phyloP scores from a whole-genome alignment of 2,797 vertebrate genomes.

The Decapterus maruadsi region DNA sequence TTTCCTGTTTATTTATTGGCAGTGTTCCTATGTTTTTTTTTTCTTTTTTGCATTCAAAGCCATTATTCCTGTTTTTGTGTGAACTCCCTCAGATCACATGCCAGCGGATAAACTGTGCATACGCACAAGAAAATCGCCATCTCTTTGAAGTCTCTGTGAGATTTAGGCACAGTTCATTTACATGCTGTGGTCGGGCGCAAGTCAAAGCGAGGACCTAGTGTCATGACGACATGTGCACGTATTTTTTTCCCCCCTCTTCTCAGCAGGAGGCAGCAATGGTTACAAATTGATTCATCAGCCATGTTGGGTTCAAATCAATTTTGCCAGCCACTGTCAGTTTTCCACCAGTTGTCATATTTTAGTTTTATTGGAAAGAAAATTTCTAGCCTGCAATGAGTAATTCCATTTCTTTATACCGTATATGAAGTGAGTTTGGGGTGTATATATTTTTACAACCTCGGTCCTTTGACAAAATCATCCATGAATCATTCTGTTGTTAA shows the following conservation, averaged over 20 bases:
- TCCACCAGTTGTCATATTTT: not conserved
- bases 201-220: conserved; percentile 35
- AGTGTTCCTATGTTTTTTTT: conserved; percentile 16
- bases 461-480: not conserved
- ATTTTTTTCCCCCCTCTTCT: conserved; percentile 6
- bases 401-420: not conserved
- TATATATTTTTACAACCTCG: not conserved
- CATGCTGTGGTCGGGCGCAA: conserved; percentile 59
- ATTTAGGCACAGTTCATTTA: conserved; percentile 63
- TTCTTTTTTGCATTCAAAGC: conserved; percentile 35
- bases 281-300: conserved; percentile 51
- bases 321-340: conserved; percentile 18
- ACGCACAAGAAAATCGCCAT: conserved; percentile 65
- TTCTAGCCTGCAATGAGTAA: not conserved
- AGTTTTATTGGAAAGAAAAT: not conserved
- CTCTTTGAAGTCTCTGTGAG: conserved; percentile 71
- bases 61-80: conserved; percentile 42
- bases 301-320: conserved; percentile 37
- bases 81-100: conserved; percentile 62
- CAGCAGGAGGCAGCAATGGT: conserved; percentile 22
- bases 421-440: not conserved
- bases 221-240: conserved; percentile 12
- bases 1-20: conserved; percentile 41
- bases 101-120: conserved; percentile 68
- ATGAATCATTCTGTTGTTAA: not conserved